Base-by-base conservation (phyloP, 1,140 invertebrate genomes). In the Saccostrea echinata region DNA sequence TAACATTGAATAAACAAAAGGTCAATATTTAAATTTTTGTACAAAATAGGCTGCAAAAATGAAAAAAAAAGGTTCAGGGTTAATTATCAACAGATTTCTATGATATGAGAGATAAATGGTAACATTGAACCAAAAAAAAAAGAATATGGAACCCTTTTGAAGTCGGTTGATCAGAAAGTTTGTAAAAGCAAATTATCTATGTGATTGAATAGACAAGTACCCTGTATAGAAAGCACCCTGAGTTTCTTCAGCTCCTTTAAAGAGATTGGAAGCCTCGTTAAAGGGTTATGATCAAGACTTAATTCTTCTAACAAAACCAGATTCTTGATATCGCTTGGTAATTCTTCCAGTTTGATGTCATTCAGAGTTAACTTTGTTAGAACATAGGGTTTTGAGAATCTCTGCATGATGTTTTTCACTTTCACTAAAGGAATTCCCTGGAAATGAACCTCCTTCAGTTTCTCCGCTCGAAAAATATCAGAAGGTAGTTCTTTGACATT, bases 231-330 rank as follows among this genome's bases (percentile, higher is more conserved):
- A 1, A 93, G 89, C 1, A 84, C 71, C 76, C 89, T 91, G 12
- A 93, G 89, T 51, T 90, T 91, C 52, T 76, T 86, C 24, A 93
- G 84, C 3, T 90, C 80, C n/a, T 84, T 80, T 9, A 93, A 84
- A 53, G 87, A 85, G 4, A 90, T 86, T 61, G 93, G 93, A 30
- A 93, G 64, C 24, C 43, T 64, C n/a, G 85, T 90, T 18, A 93
- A 82, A 4, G 90, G 90, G 61, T 93, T 93, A 84, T 89, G 87
- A 84, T 91, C 90, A 33, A 93, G 84, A 51, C 91, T 86, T n/a
- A 93, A 82, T 9, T 88, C 68, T 57, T 87, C 16, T 16, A 93
- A 84, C 51, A 90, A 61, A 3, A 68, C n/a, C n/a, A 93, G 68
- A 24, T 89, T 53, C 43, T 92, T 85, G 12, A 93, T 84, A 21